Percentiles rank a stretch among this genome's conserved stretches.
Conservation (phyloP, 2,113 vertebrate genomes). For the Bolborhynchus lineola region DNA sequence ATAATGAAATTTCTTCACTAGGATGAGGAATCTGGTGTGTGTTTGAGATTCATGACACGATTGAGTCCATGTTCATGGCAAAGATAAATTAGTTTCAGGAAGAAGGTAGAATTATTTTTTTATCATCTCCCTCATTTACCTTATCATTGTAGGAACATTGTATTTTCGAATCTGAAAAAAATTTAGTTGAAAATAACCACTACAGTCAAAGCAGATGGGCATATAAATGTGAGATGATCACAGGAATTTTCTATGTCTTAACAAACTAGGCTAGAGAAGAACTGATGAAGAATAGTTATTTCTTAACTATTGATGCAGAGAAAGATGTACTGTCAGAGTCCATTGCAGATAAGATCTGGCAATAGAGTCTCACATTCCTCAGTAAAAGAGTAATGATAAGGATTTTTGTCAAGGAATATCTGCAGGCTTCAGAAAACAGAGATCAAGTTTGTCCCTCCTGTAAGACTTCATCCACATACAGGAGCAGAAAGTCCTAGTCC, state of each 20-base stretch:
- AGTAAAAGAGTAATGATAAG: not conserved
- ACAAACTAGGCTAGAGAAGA: not conserved
- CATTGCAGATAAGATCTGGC: not conserved
- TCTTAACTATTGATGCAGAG: not conserved
- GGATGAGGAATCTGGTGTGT: not conserved
- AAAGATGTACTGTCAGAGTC: not conserved
- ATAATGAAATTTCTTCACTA: not conserved
- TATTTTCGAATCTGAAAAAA: not conserved
- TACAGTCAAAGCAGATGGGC: not conserved
- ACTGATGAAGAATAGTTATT: not conserved
- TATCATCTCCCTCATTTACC: not conserved
- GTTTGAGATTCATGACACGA: not conserved
- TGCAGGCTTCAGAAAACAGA: not conserved
- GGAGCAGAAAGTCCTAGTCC: not conserved
- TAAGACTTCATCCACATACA: not conserved
- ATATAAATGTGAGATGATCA: not conserved
- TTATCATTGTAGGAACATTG: not conserved
- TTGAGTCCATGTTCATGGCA: not conserved
- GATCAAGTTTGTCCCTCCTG: not conserved
- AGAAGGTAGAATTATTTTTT: not conserved
- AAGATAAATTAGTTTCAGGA: not conserved
- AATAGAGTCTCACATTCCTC: not conserved
- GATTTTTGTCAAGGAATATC: not conserved
- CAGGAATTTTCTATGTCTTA: not conserved
- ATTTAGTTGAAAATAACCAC: not conserved